Base-by-base conservation (phyloP, 2,113 vertebrate species). In the Megalops atlanticus region DNA sequence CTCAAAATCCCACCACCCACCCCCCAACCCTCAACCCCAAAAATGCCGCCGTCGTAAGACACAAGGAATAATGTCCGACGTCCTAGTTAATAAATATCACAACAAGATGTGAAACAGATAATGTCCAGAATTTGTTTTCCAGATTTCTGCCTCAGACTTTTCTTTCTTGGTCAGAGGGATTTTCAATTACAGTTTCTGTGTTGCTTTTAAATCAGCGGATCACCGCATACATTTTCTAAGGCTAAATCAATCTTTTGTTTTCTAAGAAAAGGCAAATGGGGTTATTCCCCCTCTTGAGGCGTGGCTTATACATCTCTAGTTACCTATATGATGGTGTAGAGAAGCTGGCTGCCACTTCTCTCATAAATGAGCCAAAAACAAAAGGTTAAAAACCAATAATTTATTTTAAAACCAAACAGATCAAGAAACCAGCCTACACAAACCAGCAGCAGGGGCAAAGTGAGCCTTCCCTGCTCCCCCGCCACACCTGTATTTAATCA, bases 1-100 rank as follows among this genome's bases (percentile, higher is more conserved):
- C 82, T 91, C 87, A 84, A 81, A 79, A 58, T 85, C 88, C 87
- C 77, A 89, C 91, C 91, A 85, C 92, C 88, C 91, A 87, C 85
- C 43, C 43, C 11, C 31, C 64, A 3, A 16, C 27, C 40, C 52
- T 15, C 47, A 36, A 77, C 87, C 90, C 88, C 86, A 85, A 86
- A 75, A 82, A 71, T 73, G 69, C 87, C 87, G 82, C 84, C 86
- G 78, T 52, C 85, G 81, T 73, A 89, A 86, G 80, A 71, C 87
- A 27, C 36, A 47, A 80, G 64, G 27, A 77, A 54, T 68, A 47
- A 83, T 76, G 76, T 76, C 45, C 78, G 74, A 90, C 89, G 86
- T 90, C 86, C 82, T 79, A 84, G 80, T 68, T 80, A 86, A 79
- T 86, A 77, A 81, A 85, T 82, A 76, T 88, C 79, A 82, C 78